These are phyloP conservation scores for Yoshiicerus persimilis DNA, from an alignment of 1,140 invertebrate genomes.

Conservation along the genomic window DNA sequence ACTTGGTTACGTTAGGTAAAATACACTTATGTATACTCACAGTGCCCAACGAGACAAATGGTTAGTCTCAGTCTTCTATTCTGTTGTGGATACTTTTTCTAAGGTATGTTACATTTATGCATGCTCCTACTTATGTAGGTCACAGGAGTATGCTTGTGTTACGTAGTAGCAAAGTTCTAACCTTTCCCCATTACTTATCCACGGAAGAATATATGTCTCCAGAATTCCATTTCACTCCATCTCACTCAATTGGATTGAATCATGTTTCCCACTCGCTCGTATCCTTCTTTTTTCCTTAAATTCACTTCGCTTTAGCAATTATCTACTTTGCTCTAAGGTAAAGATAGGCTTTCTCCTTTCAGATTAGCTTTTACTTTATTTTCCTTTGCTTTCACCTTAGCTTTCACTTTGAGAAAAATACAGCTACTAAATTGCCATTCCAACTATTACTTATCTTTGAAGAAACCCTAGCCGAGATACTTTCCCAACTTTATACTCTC, in stretches of 20 bases:
- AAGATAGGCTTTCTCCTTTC: background rate
- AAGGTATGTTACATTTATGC: background rate
- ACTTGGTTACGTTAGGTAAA: background rate
- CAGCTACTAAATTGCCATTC: background rate
- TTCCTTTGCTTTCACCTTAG: background rate
- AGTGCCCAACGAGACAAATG: background rate
- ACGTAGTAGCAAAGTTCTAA: background rate
- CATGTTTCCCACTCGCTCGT: background rate
- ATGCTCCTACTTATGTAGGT: background rate
- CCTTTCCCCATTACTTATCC: background rate
- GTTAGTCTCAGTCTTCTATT: background rate
- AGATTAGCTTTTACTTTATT: conserved; percentile 7
- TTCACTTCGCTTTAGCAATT: background rate
- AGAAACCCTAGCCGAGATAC: background rate
- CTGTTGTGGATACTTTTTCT: background rate
- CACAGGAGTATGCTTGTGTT: background rate
- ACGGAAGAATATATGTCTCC: background rate
- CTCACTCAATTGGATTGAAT: background rate
- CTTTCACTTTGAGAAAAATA: background rate
- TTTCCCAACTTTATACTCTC: background rate
- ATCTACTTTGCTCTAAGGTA: conserved; percentile 12
- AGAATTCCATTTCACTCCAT: background rate
- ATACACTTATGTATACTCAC: background rate
- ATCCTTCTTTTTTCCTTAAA: background rate
- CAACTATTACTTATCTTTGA: background rate